Evolutionary conservation across 2,888 invertebrate species (phyloP), one percentile per base, ranked within the genome.

Genomic region (Sceliomorpha sp.): DNA sequence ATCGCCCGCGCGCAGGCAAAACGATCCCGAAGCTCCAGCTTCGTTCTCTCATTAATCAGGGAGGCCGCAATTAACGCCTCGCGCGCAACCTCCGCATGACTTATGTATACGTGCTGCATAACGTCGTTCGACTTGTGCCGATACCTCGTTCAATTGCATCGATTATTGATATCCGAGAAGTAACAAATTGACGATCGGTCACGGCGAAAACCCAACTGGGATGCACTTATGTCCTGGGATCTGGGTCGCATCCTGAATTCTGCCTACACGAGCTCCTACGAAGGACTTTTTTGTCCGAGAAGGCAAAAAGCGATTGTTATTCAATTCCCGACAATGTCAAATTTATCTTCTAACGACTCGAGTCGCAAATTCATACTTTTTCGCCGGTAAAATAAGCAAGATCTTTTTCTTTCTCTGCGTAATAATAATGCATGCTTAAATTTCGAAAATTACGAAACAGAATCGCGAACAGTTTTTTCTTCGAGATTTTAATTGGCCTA

Each of bases 221-320:
- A 39, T 59, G 66, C 64, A 64, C 44, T 39, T 47, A 45, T 55
- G 69, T 74, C 79, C 77, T 78, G 80, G 78, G 79, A 84, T 84
- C 82, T 82, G 78, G 84, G 84, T 84, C 84, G 81, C 75, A 83
- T 79, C 82, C 83, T 83, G 81, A 79, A 83, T 83, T 81, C 80
- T 75, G 47, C 56, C 3, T n/a, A 9, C 44, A 27, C 29, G 8
- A 20, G 20, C 3, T 20, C 2, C 20, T 5, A 20, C 20, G 2
- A 20, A 20, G 20, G 20, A 20, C 20, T 5, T 4, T 4, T n/a
- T n/a, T n/a, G n/a, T n/a, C n/a, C n/a, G n/a, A n/a, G n/a, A n/a
- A n/a, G n/a, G n/a, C n/a, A n/a, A n/a, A n/a, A n/a, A n/a, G n/a
- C n/a, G n/a, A n/a, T n/a, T n/a, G n/a, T n/a, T n/a, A n/a, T n/a